A percentile compares a stretch with the other conserved stretches of the same genome.
Conservation (phyloP, 1,140 invertebrate genomes). For the Meloidogyne exigua region DNA sequence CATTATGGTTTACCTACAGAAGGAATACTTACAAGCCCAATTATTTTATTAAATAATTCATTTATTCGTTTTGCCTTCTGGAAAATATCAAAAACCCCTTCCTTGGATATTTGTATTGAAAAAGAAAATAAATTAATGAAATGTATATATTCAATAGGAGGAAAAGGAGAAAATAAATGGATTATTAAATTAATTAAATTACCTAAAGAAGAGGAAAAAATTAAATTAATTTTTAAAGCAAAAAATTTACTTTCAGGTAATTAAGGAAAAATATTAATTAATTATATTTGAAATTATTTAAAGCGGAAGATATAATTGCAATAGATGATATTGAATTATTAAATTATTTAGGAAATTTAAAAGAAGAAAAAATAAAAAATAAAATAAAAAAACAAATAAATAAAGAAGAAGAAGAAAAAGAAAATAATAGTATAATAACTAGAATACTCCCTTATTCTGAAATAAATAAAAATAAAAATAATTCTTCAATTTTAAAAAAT, state of each 20-base stretch:
- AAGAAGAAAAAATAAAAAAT: not conserved
- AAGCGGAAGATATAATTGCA: slow-evolving; percentile 34
- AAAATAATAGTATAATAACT: not conserved
- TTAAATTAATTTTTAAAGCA: slow-evolving; percentile 26
- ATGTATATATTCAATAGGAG: slow-evolving; percentile 32
- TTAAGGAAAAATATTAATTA: too few species aligned
- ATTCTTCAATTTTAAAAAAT: not conserved
- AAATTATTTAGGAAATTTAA: not conserved
- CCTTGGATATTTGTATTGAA: slow-evolving; percentile 34
- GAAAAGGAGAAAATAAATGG: slow-evolving; percentile 33
- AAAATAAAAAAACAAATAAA: not conserved
- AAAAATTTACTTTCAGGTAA: slow-evolving; percentile 24
- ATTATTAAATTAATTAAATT: slow-evolving; percentile 19
- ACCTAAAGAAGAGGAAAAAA: slow-evolving; percentile 7
- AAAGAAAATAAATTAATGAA: slow-evolving; percentile 17
- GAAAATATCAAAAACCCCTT: slow-evolving; percentile 22
- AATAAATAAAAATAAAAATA: slow-evolving; percentile 1
- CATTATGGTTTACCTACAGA: slow-evolving; percentile 26
- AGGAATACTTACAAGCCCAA: slow-evolving; percentile 18
- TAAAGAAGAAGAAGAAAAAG: slow-evolving; percentile 6
- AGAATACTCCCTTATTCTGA: not conserved
- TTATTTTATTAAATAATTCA: slow-evolving; percentile 4
- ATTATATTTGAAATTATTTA: not conserved
- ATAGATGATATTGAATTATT: slow-evolving; percentile 33
- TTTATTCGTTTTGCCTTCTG: slow-evolving; percentile 19